A percentile compares a stretch with the other conserved stretches of the same genome.
These are phyloP conservation scores for Furnarius figulus DNA, from an alignment of 2,113 vertebrate genomes.

Conservation along the genomic window DNA sequence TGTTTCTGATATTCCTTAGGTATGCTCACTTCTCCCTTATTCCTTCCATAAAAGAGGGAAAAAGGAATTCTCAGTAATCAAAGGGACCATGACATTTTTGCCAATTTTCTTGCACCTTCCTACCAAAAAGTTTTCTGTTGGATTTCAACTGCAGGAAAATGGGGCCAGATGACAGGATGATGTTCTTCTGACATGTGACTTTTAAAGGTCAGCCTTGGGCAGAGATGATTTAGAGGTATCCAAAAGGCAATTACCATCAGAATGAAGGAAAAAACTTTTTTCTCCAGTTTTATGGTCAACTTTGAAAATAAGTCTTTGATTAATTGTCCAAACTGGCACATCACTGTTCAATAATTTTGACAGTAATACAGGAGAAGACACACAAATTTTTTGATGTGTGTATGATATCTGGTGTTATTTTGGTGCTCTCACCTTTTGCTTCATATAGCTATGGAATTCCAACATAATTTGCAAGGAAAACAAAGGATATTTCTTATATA, in stretches of 20 bases:
- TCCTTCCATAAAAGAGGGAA: neutral
- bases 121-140: neutral
- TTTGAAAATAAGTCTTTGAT: neutral
- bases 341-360: fast-evolving
- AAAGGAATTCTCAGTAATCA: neutral
- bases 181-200: neutral
- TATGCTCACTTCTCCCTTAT: neutral
- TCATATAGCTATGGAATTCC: neutral
- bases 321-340: neutral
- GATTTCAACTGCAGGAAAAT: neutral
- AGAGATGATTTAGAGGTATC: neutral
- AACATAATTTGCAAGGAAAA: neutral
- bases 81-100: neutral
- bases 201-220: neutral
- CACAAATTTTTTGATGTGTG: neutral
- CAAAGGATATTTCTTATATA: neutral
- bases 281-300: neutral
- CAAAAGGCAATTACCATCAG: neutral
- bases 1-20: neutral
- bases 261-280: neutral
- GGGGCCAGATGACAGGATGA: neutral
- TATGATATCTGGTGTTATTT: neutral
- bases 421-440: neutral
- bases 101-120: neutral
- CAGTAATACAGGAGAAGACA: neutral